Base-by-base conservation (phyloP, 1,140 invertebrate species). In the Apis mellifera region DNA sequence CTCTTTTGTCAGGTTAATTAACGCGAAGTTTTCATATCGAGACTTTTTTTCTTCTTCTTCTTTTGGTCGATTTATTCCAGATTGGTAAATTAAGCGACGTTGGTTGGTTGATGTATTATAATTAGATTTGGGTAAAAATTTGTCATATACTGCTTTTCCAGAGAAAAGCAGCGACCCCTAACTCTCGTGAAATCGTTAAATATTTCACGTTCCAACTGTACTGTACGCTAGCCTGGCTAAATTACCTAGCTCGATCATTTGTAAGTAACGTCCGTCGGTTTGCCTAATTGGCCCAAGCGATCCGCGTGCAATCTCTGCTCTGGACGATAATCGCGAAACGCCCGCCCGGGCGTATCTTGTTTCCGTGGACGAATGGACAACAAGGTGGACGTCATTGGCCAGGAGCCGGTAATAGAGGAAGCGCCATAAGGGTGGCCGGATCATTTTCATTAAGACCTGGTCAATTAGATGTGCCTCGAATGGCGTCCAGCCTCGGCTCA, bases 381-480 rank as follows among this genome's bases (percentile, higher is more conserved):
- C 57, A 17, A 23, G 5, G 42, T 62, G 52, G 21, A 50, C 71
- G 52, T 80, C 81, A 50, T 68, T 82, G 75, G 64, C 19, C n/a
- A 69, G 71, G 72, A 80, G 68, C 48, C 68, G 48, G 57, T 68
- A 83, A 83, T 80, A 42, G 77, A 73, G 75, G 68, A 52, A 68
- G 23, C 60, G 15, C 71, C 50, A 17, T 54, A 64, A 62, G 65
- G 70, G 57, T 70, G 65, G 73, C 48, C 54, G 68, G 84, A 90
- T 90, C 84, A 90, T 89, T 89, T 90, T 89, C 87, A 88, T 90
- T 89, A 90, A 84, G 89, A 84, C 82, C 82, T 68, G 86, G 89
- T 89, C 90, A 85, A 90, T 90, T 90, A 90, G 86, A 88, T 75
- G 84, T 85, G 77, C 80, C 78, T 82, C 72, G 72, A 90, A 90